These are phyloP conservation scores for Mimumesa dahlbomi DNA, from an alignment of 2,888 invertebrate genomes.

Conservation along the genomic window DNA sequence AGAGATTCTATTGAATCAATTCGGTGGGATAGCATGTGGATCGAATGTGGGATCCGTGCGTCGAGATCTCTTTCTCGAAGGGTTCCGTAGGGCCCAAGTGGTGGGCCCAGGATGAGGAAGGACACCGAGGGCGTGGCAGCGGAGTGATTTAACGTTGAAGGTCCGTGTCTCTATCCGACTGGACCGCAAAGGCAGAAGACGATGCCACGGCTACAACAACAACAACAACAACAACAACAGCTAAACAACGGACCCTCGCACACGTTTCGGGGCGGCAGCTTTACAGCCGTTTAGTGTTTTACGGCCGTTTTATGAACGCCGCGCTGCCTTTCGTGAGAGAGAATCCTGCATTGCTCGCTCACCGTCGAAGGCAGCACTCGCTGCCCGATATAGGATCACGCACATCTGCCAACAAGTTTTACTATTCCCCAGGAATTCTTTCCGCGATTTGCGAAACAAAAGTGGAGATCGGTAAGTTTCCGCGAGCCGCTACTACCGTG, in stretches of 20 bases:
- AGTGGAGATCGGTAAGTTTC: neutral
- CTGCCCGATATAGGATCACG: conserved; percentile 14
- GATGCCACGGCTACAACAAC: conserved; percentile 48
- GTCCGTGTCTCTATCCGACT: conserved; percentile 76
- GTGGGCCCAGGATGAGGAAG: conserved; percentile 35
- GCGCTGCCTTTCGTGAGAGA: conserved; percentile 50
- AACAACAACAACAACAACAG: conserved; percentile 28
- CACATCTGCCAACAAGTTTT: conserved; percentile 10
- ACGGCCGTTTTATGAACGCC: conserved; percentile 80
- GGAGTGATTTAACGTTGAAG: conserved; percentile 77
- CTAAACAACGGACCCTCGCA: conserved; percentile 47
- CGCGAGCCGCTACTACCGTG: no score
- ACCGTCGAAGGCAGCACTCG: conserved; percentile 16
- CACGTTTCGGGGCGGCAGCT: conserved; percentile 78
- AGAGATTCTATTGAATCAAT: no score
- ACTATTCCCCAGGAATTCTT: conserved; percentile 11
- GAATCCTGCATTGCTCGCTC: conserved; percentile 11
- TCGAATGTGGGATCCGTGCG: no score
- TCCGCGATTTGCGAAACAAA: neutral
- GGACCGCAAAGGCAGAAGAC: conserved; percentile 59
- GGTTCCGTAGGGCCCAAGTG: conserved; percentile 3
- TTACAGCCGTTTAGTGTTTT: conserved; percentile 81
- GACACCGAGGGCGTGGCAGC: conserved; percentile 72
- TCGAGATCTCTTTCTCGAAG: conserved; percentile 10
- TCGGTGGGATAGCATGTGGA: no score